Evolutionary conservation across 2,797 vertebrate species (phyloP), one percentile per base, ranked within the genome.

Genomic region (Lithobates sylvaticus): DNA sequence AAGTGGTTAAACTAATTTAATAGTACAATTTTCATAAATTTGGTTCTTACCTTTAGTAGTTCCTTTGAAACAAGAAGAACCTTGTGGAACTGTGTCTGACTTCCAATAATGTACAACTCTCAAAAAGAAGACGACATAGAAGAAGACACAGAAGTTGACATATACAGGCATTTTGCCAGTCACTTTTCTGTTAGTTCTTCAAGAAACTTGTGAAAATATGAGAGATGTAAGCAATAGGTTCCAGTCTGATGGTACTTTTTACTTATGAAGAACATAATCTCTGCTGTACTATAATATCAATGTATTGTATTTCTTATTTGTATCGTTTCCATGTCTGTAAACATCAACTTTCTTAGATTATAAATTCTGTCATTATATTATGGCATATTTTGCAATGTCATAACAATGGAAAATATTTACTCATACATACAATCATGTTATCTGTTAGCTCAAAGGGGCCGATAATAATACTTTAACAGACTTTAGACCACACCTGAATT

Each of bases 41-140:
- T 3, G 29, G n/a, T 29, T 29, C n/a, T 68, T 29, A 54, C 50
- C 50, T 16, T 27, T 67, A 69, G 12, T 69, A 12, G 12, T 16
- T 18, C n/a, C 1, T 32, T 68, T 16, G 13, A 15, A 69, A 69
- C 67, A 69, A 69, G 27, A 68, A 32, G 26, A 32, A 69, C 12
- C 4, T 15, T 15, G 27, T 32, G 27, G 32, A 29, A 15, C n/a
- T 69, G 29, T 69, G 27, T 5, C 67, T 69, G 15, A 69, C 15
- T 69, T 69, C 67, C 67, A 69, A 69, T 69, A 32, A 69, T 69
- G 18, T 70, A 70, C 29, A 70, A 29, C 15, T 70, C 13, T 70
- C 3, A 70, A 36, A 67, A 71, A 29, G 2, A 4, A 32, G 67
- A 29, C 67, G n/a, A n/a, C n/a, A n/a, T n/a, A n/a, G n/a, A n/a